Conservation (phyloP, 53 echinoderm and acorn worm species). For the Paelopatides confundens region DNA sequence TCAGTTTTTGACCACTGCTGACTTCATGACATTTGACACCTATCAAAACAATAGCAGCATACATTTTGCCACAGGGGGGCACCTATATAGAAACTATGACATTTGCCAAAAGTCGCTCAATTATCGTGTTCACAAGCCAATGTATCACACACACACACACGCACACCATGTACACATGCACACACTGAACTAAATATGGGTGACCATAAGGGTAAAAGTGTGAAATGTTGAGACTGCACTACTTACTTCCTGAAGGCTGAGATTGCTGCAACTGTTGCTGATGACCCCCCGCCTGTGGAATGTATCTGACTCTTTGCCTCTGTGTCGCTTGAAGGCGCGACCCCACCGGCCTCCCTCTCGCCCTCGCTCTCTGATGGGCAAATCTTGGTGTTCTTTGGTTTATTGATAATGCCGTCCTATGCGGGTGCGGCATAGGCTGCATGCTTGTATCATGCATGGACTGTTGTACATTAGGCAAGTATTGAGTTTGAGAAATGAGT, state of each 20-base stretch:
- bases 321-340: neutral
- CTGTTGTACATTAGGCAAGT: slow-evolving; percentile 22
- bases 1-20: too few species aligned
- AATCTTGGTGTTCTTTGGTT: slow-evolving; percentile 20
- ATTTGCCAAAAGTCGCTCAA: too few species aligned
- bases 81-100: too few species aligned
- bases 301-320: slow-evolving; percentile 26
- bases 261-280: slow-evolving; percentile 19
- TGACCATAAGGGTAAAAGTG: neutral
- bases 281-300: neutral
- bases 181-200: too few species aligned
- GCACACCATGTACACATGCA: too few species aligned
- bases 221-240: neutral
- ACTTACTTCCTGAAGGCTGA: slow-evolving; percentile 2
- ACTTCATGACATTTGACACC: too few species aligned
- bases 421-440: neutral
- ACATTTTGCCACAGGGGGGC: too few species aligned
- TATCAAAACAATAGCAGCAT: too few species aligned
- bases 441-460: neutral
- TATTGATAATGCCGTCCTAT: neutral
- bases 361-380: slow-evolving; percentile 1
- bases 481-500: neutral
- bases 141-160: too few species aligned
- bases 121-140: too few species aligned
- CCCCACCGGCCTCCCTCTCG: neutral